A percentile compares a stretch with the other conserved stretches of the same genome.
phyloP scores from a whole-genome alignment of 2,888 invertebrate genomes.

The Megastigmus dorsalis region DNA sequence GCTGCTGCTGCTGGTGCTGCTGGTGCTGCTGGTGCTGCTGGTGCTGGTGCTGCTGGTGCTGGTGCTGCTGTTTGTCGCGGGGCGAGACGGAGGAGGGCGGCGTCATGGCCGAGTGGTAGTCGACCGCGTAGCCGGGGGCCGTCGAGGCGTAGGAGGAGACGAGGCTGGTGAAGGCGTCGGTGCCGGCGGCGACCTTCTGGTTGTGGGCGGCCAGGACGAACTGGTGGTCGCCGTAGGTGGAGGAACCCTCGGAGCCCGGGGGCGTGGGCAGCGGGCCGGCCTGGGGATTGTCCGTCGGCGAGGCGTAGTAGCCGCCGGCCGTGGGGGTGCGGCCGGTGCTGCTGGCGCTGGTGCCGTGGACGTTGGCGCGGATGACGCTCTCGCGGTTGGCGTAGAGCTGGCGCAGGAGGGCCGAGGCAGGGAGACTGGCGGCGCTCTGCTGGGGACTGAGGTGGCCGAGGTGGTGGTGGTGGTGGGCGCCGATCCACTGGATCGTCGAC shows the following conservation, averaged over 20 bases:
- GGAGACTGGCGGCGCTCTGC: slow-evolving; percentile 80
- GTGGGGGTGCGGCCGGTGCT: slow-evolving; percentile 69
- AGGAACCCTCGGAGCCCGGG: slow-evolving; percentile 89
- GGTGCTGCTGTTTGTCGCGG: slow-evolving; percentile 85
- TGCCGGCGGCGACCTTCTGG: slow-evolving; percentile 66
- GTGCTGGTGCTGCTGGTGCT: slow-evolving; percentile 76
- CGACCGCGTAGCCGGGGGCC: slow-evolving; percentile 80
- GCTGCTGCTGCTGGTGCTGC: slow-evolving; percentile 76
- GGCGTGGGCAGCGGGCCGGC: slow-evolving; percentile 86
- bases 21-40: slow-evolving; percentile 80
- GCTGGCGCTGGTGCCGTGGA: slow-evolving; percentile 77
- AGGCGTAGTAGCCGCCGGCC: slow-evolving; percentile 67
- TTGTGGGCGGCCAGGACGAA: slow-evolving; percentile 74
- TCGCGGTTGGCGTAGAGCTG: slow-evolving; percentile 92
- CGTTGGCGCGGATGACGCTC: slow-evolving; percentile 95
- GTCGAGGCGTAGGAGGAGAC: slow-evolving; percentile 77
- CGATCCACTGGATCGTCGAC: slow-evolving; percentile 95
- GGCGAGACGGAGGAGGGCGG: slow-evolving; percentile 98
- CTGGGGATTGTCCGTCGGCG: slow-evolving; percentile 52
- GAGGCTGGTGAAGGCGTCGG: slow-evolving; percentile 78
- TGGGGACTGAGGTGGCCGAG: slow-evolving; percentile 79
- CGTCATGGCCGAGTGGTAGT: slow-evolving; percentile 95
- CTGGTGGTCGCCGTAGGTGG: slow-evolving; percentile 83
- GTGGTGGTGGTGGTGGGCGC: slow-evolving; percentile 84
- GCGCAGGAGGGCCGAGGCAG: slow-evolving; percentile 94